Base-by-base conservation (phyloP, 2,797 vertebrate genomes). In the Botia kubotai region DNA sequence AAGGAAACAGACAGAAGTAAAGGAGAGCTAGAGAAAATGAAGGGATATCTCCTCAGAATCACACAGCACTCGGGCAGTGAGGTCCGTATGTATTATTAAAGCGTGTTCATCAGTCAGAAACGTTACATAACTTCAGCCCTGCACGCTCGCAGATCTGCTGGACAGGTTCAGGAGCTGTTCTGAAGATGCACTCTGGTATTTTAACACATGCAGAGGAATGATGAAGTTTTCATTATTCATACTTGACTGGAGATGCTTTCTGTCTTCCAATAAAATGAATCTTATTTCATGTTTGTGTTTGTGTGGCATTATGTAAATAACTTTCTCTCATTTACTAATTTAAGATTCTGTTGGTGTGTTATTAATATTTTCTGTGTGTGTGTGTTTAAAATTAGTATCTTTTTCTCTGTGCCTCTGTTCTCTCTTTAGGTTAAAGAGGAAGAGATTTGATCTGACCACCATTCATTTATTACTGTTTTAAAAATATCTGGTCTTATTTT, bases 1-100 rank as follows among this genome's bases (percentile, higher is more conserved):
- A 6, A 3, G 39, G 16, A 14, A 43, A 39, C n/a, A 23, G n/a
- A 23, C 60, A 53, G 36, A 55, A 58, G 7, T 55, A 5, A 2
- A 57, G 33, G 60, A 68, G 7, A 57, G 52, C 19, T 23, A 57
- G 11, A 60, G 55, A n/a, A 69, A 58, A 23, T 39, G 19, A 52
- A 43, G 19, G 17, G 16, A 26, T 2, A 26, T 29, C 39, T 67
- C 16, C 7, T 13, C 19, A 63, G 57, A 75, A 14, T 16, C 12
- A 13, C 14, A 5, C 62, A 65, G 33, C 11, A 17, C 29, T 36
- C 6, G 17, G 7, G 43, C 46, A 33, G 23, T 0, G 46, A 52
- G 2, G 60, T 50, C 16, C 50, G 53, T 8, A 52, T 79, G 58
- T 16, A 72, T 79, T 62, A 79, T 79, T 79, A 23, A 79, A 65